Evolutionary conservation across 1,140 invertebrate genomes (phyloP).

Genomic region (Trichogramma pretiosum): DNA sequence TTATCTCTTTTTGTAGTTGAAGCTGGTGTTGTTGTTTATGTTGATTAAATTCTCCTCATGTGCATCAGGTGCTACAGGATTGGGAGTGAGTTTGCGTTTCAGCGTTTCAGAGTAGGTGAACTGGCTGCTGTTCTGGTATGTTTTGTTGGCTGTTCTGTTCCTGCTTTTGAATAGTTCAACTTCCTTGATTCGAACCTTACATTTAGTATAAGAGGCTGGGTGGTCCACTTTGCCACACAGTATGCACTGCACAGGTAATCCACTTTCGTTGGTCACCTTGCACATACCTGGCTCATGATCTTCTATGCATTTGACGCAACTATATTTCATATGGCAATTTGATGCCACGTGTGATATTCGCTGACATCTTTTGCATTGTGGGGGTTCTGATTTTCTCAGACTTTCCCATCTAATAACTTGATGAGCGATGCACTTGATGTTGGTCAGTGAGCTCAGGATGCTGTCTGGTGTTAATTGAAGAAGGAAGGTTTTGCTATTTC

Average conservation of each 20-base stretch:
- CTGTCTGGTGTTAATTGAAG: slow-evolving; percentile 17
- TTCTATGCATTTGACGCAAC: slow-evolving; percentile 17
- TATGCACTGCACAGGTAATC: slow-evolving; percentile 1
- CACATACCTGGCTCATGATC: slow-evolving; percentile 12
- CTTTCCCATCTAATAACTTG: slow-evolving; percentile 20
- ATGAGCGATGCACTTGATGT: slow-evolving; percentile 15
- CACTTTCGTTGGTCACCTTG: background rate
- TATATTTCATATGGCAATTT: slow-evolving; percentile 21
- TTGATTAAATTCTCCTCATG: no score
- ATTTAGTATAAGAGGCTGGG: slow-evolving; percentile 17
- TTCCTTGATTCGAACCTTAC: background rate
- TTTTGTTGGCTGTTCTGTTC: background rate
- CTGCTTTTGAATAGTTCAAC: background rate
- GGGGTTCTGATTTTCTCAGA: slow-evolving; percentile 13
- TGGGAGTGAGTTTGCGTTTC: no score
- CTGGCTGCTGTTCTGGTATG: background rate
- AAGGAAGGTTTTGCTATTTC: background rate
- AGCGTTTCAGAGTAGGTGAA: no score
- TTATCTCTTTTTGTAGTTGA: no score
- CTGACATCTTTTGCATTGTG: slow-evolving; percentile 26
- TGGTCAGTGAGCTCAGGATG: slow-evolving; percentile 4
- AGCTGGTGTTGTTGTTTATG: background rate
- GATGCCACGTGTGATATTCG: slow-evolving; percentile 12
- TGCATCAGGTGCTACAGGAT: no score
- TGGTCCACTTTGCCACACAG: slow-evolving; percentile 7